Conservation (phyloP, 1,140 invertebrate genomes). For the Panonychus citri region DNA sequence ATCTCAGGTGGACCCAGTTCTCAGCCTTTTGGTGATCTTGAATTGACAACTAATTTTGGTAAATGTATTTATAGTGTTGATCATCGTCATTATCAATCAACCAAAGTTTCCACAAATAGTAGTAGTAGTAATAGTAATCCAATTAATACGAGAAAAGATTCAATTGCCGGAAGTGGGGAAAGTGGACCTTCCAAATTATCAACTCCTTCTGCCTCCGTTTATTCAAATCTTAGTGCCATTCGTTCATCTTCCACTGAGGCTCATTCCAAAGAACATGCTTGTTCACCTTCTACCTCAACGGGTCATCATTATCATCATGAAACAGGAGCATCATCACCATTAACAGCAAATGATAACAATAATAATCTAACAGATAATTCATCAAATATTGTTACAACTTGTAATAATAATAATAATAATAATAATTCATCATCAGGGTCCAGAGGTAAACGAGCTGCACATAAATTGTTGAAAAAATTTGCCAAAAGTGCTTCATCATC, state of each 20-base stretch:
- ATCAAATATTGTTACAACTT: background rate
- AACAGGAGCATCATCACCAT: background rate
- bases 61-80: background rate
- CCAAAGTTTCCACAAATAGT: background rate
- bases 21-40: background rate
- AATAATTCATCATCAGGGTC: no score
- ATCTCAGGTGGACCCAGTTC: background rate
- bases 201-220: background rate
- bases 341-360: no score
- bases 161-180: background rate
- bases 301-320: background rate
- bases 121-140: no score
- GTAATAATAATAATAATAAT: background rate
- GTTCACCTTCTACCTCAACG: background rate
- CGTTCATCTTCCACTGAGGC: no score
- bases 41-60: background rate
- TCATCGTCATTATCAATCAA: background rate
- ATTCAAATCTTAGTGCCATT: background rate
- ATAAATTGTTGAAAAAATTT: constrained; percentile 1
- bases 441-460: background rate
- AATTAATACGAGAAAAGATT: background rate
- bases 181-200: background rate
- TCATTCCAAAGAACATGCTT: no score
- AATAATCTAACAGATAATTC: no score
- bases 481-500: background rate